Conservation (phyloP, 1,140 invertebrate species). For the Ceratina australensis region DNA sequence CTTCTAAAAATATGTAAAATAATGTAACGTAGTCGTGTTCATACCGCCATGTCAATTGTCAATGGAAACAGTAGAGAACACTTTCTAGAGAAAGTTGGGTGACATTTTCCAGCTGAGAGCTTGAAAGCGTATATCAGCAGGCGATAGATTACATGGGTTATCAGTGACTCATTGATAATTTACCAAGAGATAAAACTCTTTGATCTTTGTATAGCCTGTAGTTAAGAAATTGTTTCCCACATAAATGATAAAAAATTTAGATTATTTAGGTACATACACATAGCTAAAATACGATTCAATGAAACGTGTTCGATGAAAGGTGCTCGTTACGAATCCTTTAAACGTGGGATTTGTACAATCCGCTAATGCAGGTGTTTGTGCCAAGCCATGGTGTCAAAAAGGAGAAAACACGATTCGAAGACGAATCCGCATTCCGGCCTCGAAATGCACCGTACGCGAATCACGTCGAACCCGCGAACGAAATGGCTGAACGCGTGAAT, state of each 20-base stretch:
- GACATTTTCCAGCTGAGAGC: slow-evolving; percentile 7
- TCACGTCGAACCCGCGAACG: background rate
- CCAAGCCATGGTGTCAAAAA: background rate
- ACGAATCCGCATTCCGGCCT: slow-evolving; percentile 9
- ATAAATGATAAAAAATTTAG: no score
- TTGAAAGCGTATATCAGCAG: slow-evolving; percentile 5
- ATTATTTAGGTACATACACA: no score
- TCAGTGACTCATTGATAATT: background rate
- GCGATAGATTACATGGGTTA: background rate
- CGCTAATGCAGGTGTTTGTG: background rate
- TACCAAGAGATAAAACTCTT: no score
- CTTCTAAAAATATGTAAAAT: background rate
- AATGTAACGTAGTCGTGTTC: background rate
- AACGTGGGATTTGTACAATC: background rate
- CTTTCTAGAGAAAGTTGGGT: slow-evolving; percentile 28
- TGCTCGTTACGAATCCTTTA: background rate
- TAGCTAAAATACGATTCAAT: no score
- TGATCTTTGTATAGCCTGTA: no score
- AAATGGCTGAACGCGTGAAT: background rate
- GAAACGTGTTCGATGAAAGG: background rate
- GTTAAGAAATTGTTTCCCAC: no score
- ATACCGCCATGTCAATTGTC: background rate
- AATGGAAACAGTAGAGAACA: slow-evolving; percentile 4
- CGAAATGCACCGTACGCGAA: slow-evolving; percentile 12
- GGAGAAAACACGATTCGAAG: background rate